Evolutionary conservation across 1,140 invertebrate genomes (phyloP).

Genomic region (Bombyx mori): ASM3026992v2 NC_085112.1:9533001-9533500

Average conservation of each 20-base stretch:
- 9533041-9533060: constrained; percentile 62
- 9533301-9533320: constrained; percentile 44
- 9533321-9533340: constrained; percentile 53
- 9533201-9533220: constrained; percentile 90
- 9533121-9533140: constrained; percentile 61
- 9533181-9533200: constrained; percentile 90
- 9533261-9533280: constrained; percentile 91
- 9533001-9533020: constrained; percentile 57
- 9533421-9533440: constrained; percentile 61
- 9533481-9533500: constrained; percentile 67
- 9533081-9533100: constrained; percentile 51
- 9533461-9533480: constrained; percentile 83
- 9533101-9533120: constrained; percentile 63
- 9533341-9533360: constrained; percentile 63
- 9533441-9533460: constrained; percentile 59
- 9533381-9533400: constrained; percentile 66
- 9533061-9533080: constrained; percentile 59
- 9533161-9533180: constrained; percentile 92
- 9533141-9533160: constrained; percentile 64
- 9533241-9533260: constrained; percentile 87
- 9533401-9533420: constrained; percentile 66
- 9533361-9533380: constrained; percentile 61
- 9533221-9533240: constrained; percentile 84
- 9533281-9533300: constrained; percentile 65
- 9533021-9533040: constrained; percentile 62